A percentile compares a stretch with the other conserved stretches of the same genome.
These are phyloP conservation scores for Lasioglossum oenotherae DNA, from an alignment of 2,888 invertebrate genomes.

Conservation along the genomic window DNA sequence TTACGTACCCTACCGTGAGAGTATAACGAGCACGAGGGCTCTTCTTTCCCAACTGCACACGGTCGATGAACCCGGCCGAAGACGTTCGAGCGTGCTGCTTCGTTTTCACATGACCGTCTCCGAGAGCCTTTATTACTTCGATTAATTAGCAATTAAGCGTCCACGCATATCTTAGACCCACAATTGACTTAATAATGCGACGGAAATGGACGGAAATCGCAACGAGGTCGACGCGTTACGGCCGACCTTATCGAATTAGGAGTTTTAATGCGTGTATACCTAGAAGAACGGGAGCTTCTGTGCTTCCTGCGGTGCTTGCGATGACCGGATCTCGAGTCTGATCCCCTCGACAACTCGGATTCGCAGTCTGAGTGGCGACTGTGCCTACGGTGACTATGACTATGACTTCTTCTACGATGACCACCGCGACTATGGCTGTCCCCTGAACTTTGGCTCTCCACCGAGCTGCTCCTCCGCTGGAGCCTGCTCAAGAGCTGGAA, in stretches of 20 bases:
- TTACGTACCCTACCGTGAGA: conserved; percentile 66
- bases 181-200: conserved; percentile 28
- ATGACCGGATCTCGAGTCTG: conserved; percentile 89
- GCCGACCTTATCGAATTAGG: neutral
- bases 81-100: conserved; percentile 35
- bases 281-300: conserved; percentile 90
- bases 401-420: conserved; percentile 90
- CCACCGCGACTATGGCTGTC: conserved; percentile 89
- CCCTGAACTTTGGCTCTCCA: conserved; percentile 95
- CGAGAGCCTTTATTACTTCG: conserved; percentile 44
- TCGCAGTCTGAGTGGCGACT: conserved; percentile 94
- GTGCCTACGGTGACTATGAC: conserved; percentile 91
- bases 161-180: conserved; percentile 11
- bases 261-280: conserved; percentile 69
- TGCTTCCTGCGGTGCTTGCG: conserved; percentile 90
- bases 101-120: conserved; percentile 46
- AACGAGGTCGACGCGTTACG: conserved; percentile 3
- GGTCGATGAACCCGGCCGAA: conserved; percentile 59
- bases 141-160: conserved; percentile 56
- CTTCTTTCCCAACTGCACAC: conserved; percentile 50
- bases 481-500: conserved; percentile 82
- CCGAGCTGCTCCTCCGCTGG: conserved; percentile 89
- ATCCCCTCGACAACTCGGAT: conserved; percentile 94
- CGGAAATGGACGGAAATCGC: conserved; percentile 20
- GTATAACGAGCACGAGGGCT: conserved; percentile 62